Conservation (phyloP, 2,113 vertebrate genomes). For the Aythya baeri region DNA sequence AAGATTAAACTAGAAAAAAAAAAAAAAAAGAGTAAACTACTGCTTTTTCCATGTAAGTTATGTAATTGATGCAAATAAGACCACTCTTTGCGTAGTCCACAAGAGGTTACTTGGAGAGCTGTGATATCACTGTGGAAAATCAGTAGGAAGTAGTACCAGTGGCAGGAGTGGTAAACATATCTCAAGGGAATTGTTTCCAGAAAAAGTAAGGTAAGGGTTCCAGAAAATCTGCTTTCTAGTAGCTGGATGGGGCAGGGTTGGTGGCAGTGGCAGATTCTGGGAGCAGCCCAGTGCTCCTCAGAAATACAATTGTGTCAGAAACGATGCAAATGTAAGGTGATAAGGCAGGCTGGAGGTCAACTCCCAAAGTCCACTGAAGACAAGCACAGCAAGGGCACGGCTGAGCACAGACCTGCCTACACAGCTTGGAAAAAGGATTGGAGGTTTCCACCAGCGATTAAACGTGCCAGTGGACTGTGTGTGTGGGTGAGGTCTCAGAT, state of each 20-base stretch:
- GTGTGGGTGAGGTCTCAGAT: not conserved
- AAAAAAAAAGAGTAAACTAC: no score
- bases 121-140: not conserved
- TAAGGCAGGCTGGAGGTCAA: not conserved
- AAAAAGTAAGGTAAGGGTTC: not conserved
- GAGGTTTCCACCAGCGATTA: not conserved
- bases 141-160: not conserved
- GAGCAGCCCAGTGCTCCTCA: conserved; percentile 3
- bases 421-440: no score
- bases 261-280: not conserved
- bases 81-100: not conserved
- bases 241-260: not conserved
- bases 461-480: not conserved
- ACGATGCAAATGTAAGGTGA: not conserved
- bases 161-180: not conserved
- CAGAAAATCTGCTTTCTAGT: not conserved
- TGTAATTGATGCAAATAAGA: not conserved
- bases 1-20: not conserved
- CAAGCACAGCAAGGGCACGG: not conserved
- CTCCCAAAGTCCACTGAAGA: not conserved
- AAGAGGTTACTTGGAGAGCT: not conserved
- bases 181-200: not conserved
- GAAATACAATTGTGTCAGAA: conserved; percentile 18
- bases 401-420: not conserved
- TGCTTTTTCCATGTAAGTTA: not conserved